These are phyloP conservation scores for Leptonema lineaticorne DNA, from an alignment of 1,140 invertebrate genomes.

Conservation along the genomic window DNA sequence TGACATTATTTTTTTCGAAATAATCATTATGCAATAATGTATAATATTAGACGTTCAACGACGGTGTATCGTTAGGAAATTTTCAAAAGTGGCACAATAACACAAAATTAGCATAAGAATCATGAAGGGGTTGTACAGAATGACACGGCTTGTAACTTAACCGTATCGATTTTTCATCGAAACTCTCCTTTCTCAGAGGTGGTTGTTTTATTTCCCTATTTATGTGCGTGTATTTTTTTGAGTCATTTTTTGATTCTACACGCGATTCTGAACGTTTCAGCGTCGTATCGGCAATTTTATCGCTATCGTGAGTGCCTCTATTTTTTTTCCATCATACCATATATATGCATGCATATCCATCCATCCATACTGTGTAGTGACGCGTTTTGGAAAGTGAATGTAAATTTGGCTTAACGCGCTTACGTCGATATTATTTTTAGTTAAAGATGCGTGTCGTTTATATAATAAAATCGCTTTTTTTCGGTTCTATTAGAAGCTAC, in stretches of 20 bases:
- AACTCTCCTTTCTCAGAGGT: no score
- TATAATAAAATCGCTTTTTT: background rate
- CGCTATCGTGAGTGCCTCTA: background rate
- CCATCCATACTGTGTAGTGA: background rate
- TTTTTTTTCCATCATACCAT: background rate
- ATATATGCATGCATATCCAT: background rate
- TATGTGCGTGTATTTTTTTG: background rate
- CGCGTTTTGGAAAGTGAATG: background rate
- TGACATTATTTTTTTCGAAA: no score
- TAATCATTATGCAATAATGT: no score
- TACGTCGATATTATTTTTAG: conserved; percentile 12
- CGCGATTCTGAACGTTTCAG: background rate
- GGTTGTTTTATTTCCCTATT: no score
- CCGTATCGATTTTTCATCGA: background rate
- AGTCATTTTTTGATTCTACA: no score
- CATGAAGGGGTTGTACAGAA: no score
- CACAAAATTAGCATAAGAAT: no score
- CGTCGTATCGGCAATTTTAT: background rate
- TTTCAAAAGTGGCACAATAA: no score
- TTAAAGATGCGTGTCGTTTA: background rate
- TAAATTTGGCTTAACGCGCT: background rate
- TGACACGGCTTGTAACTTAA: no score
- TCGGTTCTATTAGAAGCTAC: background rate
- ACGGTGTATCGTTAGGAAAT: no score
- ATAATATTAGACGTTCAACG: no score